phyloP scores from a whole-genome alignment of 2,797 vertebrate genomes.

The Petrocephalus schoutedeni region DNA sequence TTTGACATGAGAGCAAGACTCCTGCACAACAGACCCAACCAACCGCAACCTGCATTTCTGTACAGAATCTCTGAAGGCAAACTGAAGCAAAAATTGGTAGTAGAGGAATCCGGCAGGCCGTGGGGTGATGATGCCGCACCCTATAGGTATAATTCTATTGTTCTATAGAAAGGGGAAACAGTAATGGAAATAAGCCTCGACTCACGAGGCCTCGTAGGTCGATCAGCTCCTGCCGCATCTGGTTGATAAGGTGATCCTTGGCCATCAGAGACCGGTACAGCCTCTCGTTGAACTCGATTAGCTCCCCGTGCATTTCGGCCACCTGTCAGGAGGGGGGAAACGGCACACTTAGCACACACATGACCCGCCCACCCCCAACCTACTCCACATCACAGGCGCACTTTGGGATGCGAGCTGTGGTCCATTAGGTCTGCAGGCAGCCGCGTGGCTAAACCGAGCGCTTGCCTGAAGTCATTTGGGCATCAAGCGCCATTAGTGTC shows the following conservation, averaged over 20 bases:
- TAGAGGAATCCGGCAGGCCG: not conserved
- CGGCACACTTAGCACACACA: not conserved
- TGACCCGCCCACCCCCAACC: not conserved
- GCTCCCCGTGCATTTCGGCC: constrained; percentile 96
- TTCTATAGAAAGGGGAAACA: constrained; percentile 21
- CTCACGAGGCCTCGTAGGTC: constrained; percentile 90
- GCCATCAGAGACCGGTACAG: constrained; percentile 90
- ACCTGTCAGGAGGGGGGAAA: constrained; percentile 64
- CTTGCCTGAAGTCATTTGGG: not conserved
- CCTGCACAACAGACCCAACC: not conserved
- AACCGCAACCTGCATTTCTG: not conserved
- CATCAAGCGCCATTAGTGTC: not conserved
- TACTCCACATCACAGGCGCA: not conserved
- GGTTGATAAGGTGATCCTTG: constrained; percentile 89
- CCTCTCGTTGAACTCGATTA: constrained; percentile 96
- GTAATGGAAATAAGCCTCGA: constrained; percentile 28
- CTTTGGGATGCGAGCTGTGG: not conserved
- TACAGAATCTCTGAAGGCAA: not conserved
- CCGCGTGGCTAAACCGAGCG: not conserved
- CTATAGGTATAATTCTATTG: constrained; percentile 4
- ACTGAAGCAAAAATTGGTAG: not conserved
- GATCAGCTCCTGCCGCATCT: constrained; percentile 97
- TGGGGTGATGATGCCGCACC: not conserved
- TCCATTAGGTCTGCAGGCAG: not conserved
- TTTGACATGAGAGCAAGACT: not conserved